A percentile compares a stretch with the other conserved stretches of the same genome.
Evolutionary conservation across 2,113 vertebrate genomes (phyloP).

Genomic region (Aplodontia rufa): DNA sequence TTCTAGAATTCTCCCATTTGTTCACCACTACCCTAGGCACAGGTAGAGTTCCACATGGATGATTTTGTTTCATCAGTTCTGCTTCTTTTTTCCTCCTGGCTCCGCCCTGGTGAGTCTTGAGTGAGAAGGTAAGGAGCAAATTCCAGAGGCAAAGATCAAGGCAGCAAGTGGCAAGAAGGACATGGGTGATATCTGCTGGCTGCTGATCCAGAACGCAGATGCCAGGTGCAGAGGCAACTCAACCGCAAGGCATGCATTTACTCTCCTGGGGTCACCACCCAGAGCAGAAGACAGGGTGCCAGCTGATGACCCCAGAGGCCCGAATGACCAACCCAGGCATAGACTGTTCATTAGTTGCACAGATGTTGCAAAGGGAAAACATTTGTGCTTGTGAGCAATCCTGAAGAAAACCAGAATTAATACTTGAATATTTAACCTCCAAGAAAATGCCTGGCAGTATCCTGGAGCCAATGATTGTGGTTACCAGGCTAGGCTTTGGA

Average conservation of each 20-base stretch:
- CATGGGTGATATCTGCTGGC: too few relatives aligned
- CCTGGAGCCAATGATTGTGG: neutral
- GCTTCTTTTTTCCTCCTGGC: neutral
- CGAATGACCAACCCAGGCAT: neutral
- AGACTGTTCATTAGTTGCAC: neutral
- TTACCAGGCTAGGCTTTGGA: neutral
- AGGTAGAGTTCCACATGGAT: neutral
- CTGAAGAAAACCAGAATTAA: neutral
- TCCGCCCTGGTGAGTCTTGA: neutral
- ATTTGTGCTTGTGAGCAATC: neutral
- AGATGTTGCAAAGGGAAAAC: neutral
- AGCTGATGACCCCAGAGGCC: neutral
- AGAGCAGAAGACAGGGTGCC: neutral
- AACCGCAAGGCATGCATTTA: neutral
- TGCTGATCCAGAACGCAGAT: neutral
- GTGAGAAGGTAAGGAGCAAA: neutral
- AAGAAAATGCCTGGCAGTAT: neutral
- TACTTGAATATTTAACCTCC: neutral
- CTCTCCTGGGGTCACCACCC: neutral
- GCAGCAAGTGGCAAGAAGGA: neutral
- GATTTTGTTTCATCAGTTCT: neutral
- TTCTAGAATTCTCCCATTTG: neutral
- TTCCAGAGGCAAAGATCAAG: neutral
- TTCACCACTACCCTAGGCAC: fast-evolving
- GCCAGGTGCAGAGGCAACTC: neutral